A percentile compares a stretch with the other conserved stretches of the same genome.
These are phyloP conservation scores for Calephelis perditalis DNA, from an alignment of 2,888 invertebrate species.

Conservation along the genomic window DNA sequence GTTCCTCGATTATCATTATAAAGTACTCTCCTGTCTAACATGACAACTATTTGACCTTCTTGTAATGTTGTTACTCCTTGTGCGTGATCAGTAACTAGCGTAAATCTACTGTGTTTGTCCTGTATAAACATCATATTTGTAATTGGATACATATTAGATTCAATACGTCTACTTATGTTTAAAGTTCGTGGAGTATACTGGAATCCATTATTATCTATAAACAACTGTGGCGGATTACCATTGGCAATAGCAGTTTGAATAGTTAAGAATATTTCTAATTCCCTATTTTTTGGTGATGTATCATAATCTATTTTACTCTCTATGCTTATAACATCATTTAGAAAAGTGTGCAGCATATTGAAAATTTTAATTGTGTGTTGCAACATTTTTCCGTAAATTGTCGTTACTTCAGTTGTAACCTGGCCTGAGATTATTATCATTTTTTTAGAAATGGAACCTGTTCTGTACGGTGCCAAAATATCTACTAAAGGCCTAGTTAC, in stretches of 20 bases:
- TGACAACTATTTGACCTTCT: slow-evolving; percentile 92
- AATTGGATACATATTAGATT: slow-evolving; percentile 97
- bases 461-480: slow-evolving; percentile 83
- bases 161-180: slow-evolving; percentile 87
- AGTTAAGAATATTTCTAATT: slow-evolving; percentile 94
- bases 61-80: slow-evolving; percentile 94
- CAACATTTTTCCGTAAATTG: slow-evolving; percentile 86
- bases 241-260: slow-evolving; percentile 90
- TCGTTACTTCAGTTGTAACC: slow-evolving; percentile 88
- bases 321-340: slow-evolving; percentile 85
- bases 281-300: slow-evolving; percentile 88
- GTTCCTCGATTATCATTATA: slow-evolving; percentile 96
- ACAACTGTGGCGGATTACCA: slow-evolving; percentile 87
- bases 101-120: slow-evolving; percentile 83
- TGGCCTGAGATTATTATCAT: slow-evolving; percentile 91
- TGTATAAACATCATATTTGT: slow-evolving; percentile 92
- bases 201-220: slow-evolving; percentile 94
- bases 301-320: slow-evolving; percentile 91
- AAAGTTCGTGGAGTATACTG: slow-evolving; percentile 88
- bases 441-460: slow-evolving; percentile 68
- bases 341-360: slow-evolving; percentile 80
- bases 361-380: slow-evolving; percentile 88
- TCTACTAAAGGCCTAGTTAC: slow-evolving; percentile 88
- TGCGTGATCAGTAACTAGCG: slow-evolving; percentile 90
- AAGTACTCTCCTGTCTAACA: slow-evolving; percentile 93